These are phyloP conservation scores for Isotomurus palustris DNA, from an alignment of 2,888 invertebrate species.

Conservation along the genomic window DNA sequence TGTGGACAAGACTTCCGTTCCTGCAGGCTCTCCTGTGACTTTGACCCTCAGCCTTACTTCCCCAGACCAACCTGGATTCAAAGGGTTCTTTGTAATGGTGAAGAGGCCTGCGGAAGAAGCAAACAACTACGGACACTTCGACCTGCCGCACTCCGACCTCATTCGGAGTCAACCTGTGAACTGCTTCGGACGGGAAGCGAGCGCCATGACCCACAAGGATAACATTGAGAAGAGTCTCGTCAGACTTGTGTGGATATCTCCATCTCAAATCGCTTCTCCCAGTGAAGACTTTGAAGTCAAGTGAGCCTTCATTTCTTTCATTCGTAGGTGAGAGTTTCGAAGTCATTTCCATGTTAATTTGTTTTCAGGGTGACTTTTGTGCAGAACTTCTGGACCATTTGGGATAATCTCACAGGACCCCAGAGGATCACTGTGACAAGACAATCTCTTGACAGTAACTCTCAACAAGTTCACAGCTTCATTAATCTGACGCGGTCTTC, in stretches of 20 bases:
- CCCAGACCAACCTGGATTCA: slow-evolving; percentile 12
- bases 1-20: slow-evolving; percentile 9
- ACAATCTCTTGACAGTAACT: not conserved
- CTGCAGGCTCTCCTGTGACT: slow-evolving; percentile 16
- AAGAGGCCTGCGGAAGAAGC: slow-evolving; percentile 10
- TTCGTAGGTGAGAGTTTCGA: not conserved
- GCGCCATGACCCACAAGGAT: slow-evolving; percentile 25
- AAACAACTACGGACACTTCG: slow-evolving; percentile 18
- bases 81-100: slow-evolving; percentile 28
- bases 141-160: slow-evolving; percentile 8
- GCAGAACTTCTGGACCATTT: slow-evolving; percentile 27
- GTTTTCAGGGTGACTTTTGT: slow-evolving; percentile 17
- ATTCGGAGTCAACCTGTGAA: slow-evolving; percentile 12
- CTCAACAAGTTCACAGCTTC: too few relatives aligned
- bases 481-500: too few relatives aligned
- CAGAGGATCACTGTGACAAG: not conserved
- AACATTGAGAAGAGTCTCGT: slow-evolving; percentile 15
- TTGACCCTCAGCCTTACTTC: slow-evolving; percentile 17
- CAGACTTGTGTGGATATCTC: slow-evolving; percentile 24
- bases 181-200: slow-evolving; percentile 16
- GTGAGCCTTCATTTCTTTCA: not conserved
- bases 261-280: too few relatives aligned
- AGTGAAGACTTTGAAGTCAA: slow-evolving; percentile 1
- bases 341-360: not conserved
- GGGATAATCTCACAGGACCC: slow-evolving; percentile 9